Base-by-base conservation (phyloP, 1,140 invertebrate species). In the Galleria mellonella region DNA sequence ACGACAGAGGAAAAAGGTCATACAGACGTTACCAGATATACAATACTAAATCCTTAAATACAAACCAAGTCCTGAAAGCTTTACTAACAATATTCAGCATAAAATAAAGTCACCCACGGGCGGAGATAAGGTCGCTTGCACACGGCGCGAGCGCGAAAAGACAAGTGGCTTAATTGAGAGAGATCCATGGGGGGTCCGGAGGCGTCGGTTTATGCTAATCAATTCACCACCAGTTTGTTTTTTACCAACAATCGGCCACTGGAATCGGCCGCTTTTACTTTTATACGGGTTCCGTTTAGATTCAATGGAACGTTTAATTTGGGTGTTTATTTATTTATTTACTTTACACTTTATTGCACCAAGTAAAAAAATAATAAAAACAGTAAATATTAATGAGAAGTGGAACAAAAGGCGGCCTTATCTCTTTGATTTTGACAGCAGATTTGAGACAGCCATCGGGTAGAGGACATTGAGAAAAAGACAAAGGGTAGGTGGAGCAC, bases 151-250 rank as follows among this genome's bases (percentile, higher is more conserved):
- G 55, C 59, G 63, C 62, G 65, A 71, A 72, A 63, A 70, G 72
- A 83, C 78, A 83, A 83, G 78, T 77, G 47, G 65, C 71, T 76
- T 79, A 79, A 83, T 83, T 79, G 77, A 78, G 73, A 66, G 65
- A 33, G 51, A 51, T 61, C 48, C 14, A 61, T 72, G 75, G 75
- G 78, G 62, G 78, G 78, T 78, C 74, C 55, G 9, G 17, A 65
- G 72, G 74, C 73, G 68, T 75, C 67, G 72, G 52, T 56, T 73
- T 83, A 83, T 83, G 78, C 78, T 83, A 83, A 83, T 83, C 75
- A 76, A 75, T 77, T 72, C 47, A 52, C 70, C 17, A 69, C 63
- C 67, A 82, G 67, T 73, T 78, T 76, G 68, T 79, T 79, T 79
- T 82, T 79, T 76, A 69, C 57, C 43, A 55, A 54, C 68, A 63